Base-by-base conservation (phyloP, 2,113 vertebrate species). In the Rhea pennata region DNA sequence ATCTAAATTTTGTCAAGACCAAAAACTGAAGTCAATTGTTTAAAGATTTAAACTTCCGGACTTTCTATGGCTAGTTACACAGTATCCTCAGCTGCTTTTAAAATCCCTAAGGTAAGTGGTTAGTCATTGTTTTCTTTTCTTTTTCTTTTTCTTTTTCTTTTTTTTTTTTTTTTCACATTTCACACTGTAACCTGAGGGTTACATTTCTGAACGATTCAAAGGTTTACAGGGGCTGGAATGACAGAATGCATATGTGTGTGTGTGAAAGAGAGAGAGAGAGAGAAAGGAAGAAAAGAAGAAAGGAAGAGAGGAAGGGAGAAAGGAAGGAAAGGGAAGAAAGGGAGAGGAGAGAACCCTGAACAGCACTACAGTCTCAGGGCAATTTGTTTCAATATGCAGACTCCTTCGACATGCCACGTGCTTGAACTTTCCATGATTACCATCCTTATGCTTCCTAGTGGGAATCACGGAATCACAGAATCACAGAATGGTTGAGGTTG, bases 321-420 rank as follows among this genome's bases (percentile, higher is more conserved):
- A 39, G 1, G n/a, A 91, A 51, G 40, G 27, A 65, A 23, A 33
- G 3, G 9, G 23, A 10, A 85, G 24, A 50, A 7, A 46, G 24
- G 44, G 58, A 73, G 19, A 8, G 82, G 58, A 73, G 6, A 71
- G 46, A 66, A 81, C 61, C 5, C 27, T n/a, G 12, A 85, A 26
- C 8, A 39, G 20, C 6, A 7, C 26, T 58, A 3, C 5, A 76
- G 4, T 9, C 22, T 4, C 29, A 44, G 6, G 7, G 3, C 4
- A 62, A 11, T 72, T 53, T 39, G 2, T 72, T 83, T 39, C 85
- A 86, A 59, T 17, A 6, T 0, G 0, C 2, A 12, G 21, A 27
- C 5, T 72, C 11, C 8, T 39, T 42, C 23, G 51, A 16, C 6
- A 9, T 22, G 12, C n/a, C 26, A 26, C 0, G 0, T 40, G 17